Conservation (phyloP, 2,797 vertebrate genomes). For the Xiphophorus birchmanni region DNA sequence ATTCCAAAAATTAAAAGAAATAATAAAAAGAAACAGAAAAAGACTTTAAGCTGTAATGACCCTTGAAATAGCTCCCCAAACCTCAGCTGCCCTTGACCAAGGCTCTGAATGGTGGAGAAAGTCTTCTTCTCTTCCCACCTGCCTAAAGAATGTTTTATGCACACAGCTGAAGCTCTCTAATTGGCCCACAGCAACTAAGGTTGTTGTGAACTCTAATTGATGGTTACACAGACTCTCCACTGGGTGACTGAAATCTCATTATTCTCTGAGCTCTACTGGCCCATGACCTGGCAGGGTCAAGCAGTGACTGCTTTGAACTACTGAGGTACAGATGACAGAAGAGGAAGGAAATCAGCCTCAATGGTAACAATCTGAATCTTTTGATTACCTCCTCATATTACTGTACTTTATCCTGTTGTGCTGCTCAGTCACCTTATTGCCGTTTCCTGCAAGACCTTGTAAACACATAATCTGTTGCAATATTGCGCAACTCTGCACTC, state of each 20-base stretch:
- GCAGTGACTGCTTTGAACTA: slow-evolving; percentile 10
- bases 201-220: slow-evolving; percentile 56
- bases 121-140: slow-evolving; percentile 51
- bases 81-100: slow-evolving; percentile 41
- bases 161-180: slow-evolving; percentile 63
- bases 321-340: slow-evolving; percentile 12
- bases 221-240: slow-evolving; percentile 36
- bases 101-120: slow-evolving; percentile 2
- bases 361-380: not conserved
- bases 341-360: slow-evolving; percentile 1
- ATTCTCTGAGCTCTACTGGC: slow-evolving; percentile 36
- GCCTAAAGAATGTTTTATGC: slow-evolving; percentile 62
- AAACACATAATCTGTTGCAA: not conserved
- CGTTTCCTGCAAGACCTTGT: slow-evolving; percentile 9
- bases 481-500: slow-evolving; percentile 15
- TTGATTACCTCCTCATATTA: not conserved
- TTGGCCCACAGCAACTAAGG: slow-evolving; percentile 43
- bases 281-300: slow-evolving; percentile 24
- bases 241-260: slow-evolving; percentile 55
- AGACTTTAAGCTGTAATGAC: slow-evolving; percentile 8
- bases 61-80: not conserved
- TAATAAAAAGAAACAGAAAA: not conserved
- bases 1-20: not conserved
- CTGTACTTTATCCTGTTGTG: not conserved
- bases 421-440: not conserved